These are phyloP conservation scores for Calcarius ornatus DNA, from an alignment of 2,113 vertebrate species.

Conservation along the genomic window DNA sequence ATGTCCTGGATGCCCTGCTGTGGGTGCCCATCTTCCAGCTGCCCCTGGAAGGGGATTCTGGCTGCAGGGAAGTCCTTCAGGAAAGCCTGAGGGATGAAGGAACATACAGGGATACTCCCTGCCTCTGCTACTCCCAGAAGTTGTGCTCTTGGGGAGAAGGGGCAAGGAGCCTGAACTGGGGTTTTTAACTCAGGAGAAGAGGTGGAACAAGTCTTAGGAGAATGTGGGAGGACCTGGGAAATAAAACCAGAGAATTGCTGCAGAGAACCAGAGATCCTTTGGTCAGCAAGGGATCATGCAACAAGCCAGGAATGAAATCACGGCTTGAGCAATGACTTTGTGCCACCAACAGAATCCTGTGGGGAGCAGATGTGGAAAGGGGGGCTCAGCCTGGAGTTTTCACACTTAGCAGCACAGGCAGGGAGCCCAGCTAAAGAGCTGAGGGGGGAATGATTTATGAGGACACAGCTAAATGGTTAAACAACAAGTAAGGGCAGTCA, in stretches of 20 bases:
- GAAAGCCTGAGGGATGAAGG: not conserved
- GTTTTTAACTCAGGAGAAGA: not conserved
- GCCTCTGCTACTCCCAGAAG: not conserved
- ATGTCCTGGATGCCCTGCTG: not conserved
- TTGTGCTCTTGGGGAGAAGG: not conserved
- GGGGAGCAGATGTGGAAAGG: not conserved
- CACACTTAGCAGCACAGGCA: not conserved
- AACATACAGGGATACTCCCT: not conserved
- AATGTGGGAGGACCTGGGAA: not conserved
- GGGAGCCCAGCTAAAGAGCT: not conserved
- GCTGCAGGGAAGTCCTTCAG: not conserved
- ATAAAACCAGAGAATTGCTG: not conserved
- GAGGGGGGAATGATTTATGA: conserved; percentile 27
- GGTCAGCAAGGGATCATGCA: not conserved
- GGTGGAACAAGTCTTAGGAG: not conserved
- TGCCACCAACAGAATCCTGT: not conserved
- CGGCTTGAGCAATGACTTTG: not conserved
- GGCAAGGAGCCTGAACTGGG: not conserved
- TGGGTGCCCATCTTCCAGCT: not conserved
- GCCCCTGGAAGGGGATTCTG: not conserved
- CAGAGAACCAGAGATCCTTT: not conserved
- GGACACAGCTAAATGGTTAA: conserved; percentile 13
- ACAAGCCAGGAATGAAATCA: not conserved
- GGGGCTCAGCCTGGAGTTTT: conserved; percentile 1
- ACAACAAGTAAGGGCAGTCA: conserved; percentile 38